Evolutionary conservation across 2,797 vertebrate genomes (phyloP).

Genomic region (Florisuga fusca): DNA sequence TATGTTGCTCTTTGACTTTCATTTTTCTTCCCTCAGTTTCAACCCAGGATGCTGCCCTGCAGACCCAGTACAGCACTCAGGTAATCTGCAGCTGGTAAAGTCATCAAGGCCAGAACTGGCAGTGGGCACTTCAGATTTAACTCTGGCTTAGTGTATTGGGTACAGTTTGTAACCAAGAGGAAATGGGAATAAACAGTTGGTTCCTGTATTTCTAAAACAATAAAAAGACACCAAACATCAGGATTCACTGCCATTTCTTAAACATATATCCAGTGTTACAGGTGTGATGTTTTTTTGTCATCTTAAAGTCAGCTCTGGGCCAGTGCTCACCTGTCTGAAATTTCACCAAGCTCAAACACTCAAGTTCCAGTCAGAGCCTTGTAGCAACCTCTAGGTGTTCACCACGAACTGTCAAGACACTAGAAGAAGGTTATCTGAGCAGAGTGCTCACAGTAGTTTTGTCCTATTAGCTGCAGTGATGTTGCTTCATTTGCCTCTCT

Average conservation of each 20-base stretch:
- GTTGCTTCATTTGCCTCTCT: background rate
- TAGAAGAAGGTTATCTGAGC: background rate
- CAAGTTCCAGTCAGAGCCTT: background rate
- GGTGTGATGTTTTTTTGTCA: background rate
- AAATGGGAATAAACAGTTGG: background rate
- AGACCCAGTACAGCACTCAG: constrained; percentile 88
- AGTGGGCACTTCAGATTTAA: background rate
- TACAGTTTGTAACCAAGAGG: background rate
- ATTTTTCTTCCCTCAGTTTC: constrained; percentile 81
- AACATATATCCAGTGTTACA: background rate
- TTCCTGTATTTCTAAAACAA: background rate
- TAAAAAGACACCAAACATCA: background rate
- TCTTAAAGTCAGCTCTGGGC: background rate
- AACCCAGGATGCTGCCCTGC: constrained; percentile 77
- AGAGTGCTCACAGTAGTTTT: background rate
- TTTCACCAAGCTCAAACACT: background rate
- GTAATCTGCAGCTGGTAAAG: constrained; percentile 69
- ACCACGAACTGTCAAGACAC: background rate
- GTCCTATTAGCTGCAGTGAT: background rate
- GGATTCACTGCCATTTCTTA: background rate
- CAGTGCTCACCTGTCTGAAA: background rate
- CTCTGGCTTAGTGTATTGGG: background rate
- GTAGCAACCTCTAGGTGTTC: background rate
- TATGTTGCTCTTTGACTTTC: background rate
- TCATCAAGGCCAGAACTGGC: background rate